These are phyloP conservation scores for Pan troglodytes DNA, from an alignment of 2,113 vertebrate genomes.

Conservation along the genomic window DNA sequence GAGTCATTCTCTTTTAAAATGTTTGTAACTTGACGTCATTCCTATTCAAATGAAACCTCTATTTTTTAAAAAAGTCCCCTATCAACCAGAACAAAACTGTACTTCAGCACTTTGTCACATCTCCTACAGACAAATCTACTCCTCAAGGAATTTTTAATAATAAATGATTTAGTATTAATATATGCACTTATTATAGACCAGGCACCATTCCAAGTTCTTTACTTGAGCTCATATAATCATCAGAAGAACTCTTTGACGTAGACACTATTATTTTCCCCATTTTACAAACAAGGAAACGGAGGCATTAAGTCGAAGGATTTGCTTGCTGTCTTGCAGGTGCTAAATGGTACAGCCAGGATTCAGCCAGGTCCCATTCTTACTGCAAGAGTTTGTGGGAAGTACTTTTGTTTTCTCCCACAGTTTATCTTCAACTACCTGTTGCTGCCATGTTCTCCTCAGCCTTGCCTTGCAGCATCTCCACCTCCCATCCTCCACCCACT, in stretches of 20 bases:
- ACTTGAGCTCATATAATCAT: background rate
- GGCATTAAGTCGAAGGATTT: background rate
- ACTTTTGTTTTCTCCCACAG: background rate
- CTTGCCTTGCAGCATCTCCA: background rate
- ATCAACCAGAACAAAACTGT: background rate
- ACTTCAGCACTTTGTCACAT: background rate
- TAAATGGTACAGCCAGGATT: background rate
- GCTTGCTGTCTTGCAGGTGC: background rate
- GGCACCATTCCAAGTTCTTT: background rate
- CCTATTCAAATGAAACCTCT: background rate
- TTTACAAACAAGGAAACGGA: background rate
- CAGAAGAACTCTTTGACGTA: background rate
- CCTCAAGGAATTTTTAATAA: background rate
- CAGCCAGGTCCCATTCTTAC: background rate
- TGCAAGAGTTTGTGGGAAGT: background rate
- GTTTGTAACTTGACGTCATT: background rate
- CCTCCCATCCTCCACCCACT: background rate
- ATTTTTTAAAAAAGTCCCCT: background rate
- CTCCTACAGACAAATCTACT: background rate
- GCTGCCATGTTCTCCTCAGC: background rate
- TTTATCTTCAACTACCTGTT: background rate
- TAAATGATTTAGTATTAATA: background rate
- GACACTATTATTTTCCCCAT: background rate
- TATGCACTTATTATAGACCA: background rate
- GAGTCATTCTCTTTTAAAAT: background rate